Percentiles rank a stretch among this genome's conserved stretches.
phyloP scores from a whole-genome alignment of 2,113 vertebrate species.

The Ceyx melanurus region DNA sequence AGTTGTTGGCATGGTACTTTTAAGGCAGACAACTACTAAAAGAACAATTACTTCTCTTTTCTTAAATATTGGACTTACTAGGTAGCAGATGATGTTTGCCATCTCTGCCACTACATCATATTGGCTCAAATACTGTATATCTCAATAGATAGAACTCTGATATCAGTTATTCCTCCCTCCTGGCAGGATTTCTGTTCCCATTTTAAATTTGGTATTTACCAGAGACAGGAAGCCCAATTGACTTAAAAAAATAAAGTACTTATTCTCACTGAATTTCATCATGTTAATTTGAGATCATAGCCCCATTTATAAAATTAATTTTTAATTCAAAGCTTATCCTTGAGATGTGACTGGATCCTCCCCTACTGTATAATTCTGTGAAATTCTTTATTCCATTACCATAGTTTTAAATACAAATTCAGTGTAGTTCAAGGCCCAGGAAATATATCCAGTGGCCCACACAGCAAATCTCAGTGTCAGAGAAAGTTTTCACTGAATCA shows the following conservation, averaged over 20 bases:
- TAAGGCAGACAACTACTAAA: neutral
- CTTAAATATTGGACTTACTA: neutral
- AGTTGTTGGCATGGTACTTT: neutral
- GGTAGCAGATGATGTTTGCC: neutral
- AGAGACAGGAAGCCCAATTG: neutral
- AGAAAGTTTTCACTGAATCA: neutral
- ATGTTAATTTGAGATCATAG: neutral
- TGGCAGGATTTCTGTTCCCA: neutral
- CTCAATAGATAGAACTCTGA: neutral
- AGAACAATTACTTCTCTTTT: neutral
- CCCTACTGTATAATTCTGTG: neutral
- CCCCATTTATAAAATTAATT: neutral
- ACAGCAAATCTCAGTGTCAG: neutral
- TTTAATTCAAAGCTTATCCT: neutral
- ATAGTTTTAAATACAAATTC: neutral
- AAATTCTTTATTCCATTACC: neutral
- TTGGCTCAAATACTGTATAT: neutral
- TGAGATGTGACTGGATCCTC: neutral
- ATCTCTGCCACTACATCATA: neutral
- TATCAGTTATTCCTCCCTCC: neutral
- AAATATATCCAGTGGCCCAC: rapidly evolving
- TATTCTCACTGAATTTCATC: neutral
- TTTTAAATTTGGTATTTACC: neutral
- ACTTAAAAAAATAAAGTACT: neutral
- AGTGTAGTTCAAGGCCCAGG: neutral